A percentile compares a stretch with the other conserved stretches of the same genome.
phyloP scores from a whole-genome alignment of 2,888 invertebrate genomes.

The Hirtodrosophila trivittata region DNA sequence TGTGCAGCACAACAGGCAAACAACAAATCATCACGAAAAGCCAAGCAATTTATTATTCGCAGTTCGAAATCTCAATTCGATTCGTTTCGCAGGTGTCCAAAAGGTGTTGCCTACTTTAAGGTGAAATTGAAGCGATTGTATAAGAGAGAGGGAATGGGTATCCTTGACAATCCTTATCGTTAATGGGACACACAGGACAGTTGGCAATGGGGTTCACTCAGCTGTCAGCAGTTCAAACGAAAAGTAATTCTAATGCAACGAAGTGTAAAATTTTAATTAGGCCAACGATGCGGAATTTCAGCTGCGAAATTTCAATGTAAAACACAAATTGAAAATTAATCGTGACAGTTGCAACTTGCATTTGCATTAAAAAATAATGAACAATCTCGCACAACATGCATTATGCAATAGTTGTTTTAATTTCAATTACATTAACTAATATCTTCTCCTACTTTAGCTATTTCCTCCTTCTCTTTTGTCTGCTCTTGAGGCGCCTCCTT shows the following conservation, averaged over 20 bases:
- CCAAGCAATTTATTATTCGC: constrained; percentile 40
- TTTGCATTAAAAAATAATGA: constrained; percentile 21
- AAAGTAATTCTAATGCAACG: constrained; percentile 48
- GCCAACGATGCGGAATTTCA: constrained; percentile 46
- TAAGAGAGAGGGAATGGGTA: too few species aligned
- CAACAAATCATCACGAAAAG: constrained; percentile 1
- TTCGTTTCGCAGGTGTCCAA: constrained; percentile 10
- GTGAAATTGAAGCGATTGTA: too few species aligned
- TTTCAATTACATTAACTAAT: constrained; percentile 32
- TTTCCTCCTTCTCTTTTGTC: constrained; percentile 25
- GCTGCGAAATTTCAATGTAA: constrained; percentile 3
- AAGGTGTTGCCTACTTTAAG: constrained; percentile 23
- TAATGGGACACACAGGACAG: too few species aligned
- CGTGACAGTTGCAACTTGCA: constrained; percentile 15
- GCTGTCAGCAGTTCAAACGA: constrained; percentile 23
- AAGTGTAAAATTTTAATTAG: constrained; percentile 54
- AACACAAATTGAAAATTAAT: constrained; percentile 25
- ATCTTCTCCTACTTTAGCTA: neutral
- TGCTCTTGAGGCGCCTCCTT: too few species aligned
- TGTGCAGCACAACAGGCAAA: constrained; percentile 34
- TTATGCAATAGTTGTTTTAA: constrained; percentile 26
- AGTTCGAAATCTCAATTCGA: constrained; percentile 26
- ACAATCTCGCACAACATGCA: constrained; percentile 10
- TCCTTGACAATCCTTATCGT: too few species aligned
- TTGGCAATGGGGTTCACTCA: neutral